Evolutionary conservation across 1,140 invertebrate species (phyloP).

Genomic region (Euura lappo): DNA sequence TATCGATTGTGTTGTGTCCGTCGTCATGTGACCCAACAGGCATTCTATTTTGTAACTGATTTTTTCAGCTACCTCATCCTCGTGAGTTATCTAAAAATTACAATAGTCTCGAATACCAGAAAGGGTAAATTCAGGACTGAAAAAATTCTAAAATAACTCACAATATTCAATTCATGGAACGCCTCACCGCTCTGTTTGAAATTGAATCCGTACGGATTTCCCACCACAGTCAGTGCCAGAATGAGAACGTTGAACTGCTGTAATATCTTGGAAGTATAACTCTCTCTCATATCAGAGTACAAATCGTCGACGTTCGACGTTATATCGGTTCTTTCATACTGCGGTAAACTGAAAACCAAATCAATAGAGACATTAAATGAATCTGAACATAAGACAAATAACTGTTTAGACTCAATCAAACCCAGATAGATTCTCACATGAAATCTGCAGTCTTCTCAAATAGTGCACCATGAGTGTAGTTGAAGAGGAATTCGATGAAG

Average conservation of each 20-base stretch:
- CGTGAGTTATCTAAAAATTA: constrained; percentile 35
- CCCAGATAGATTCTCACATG: constrained; percentile 50
- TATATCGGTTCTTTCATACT: constrained; percentile 74
- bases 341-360: constrained; percentile 72
- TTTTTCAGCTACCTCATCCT: constrained; percentile 48
- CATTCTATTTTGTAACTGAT: constrained; percentile 43
- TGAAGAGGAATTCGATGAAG: constrained; percentile 43
- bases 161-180: constrained; percentile 24
- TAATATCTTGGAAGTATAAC: constrained; percentile 79
- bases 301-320: constrained; percentile 69
- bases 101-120: not conserved
- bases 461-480: constrained; percentile 44
- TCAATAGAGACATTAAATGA: not conserved
- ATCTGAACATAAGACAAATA: too few relatives aligned
- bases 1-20: constrained; percentile 34
- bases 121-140: not conserved
- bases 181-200: constrained; percentile 36
- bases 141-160: not conserved
- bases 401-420: too few relatives aligned
- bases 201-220: constrained; percentile 82
- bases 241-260: constrained; percentile 92
- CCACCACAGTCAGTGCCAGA: constrained; percentile 86
- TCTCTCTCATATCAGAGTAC: constrained; percentile 66
- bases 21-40: constrained; percentile 43
- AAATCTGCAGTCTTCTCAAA: constrained; percentile 63